Conservation (phyloP, 2,797 vertebrate genomes). For the Lutjanus argentimaculatus region DNA sequence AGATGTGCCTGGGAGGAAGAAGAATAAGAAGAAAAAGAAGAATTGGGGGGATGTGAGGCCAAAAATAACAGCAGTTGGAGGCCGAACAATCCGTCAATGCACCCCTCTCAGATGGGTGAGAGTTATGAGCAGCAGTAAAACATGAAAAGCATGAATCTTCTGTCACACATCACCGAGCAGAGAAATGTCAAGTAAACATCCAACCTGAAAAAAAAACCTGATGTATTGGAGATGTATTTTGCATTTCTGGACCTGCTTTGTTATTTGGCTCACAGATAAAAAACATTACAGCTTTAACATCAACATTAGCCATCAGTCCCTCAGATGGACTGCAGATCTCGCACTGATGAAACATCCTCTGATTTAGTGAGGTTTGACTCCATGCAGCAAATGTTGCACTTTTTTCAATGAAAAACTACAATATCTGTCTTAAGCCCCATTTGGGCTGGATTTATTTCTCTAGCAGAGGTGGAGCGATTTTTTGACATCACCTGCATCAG, state of each 20-base stretch:
- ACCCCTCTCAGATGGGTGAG: background rate
- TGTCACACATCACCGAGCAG: background rate
- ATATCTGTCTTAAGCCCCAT: background rate
- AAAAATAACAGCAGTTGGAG: conserved; percentile 56
- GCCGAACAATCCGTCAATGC: conserved; percentile 30
- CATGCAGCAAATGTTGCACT: background rate
- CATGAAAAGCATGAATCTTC: conserved; percentile 31
- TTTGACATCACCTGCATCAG: background rate
- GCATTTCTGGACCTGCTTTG: background rate
- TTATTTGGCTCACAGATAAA: background rate
- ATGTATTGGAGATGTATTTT: background rate
- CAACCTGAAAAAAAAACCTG: too few relatives aligned
- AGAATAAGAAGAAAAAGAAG: conserved; percentile 21
- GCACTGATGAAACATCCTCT: background rate
- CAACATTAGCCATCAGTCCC: background rate
- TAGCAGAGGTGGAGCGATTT: background rate
- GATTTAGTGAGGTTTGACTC: background rate
- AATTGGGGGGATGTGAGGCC: conserved; percentile 32
- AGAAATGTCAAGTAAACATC: conserved; percentile 4
- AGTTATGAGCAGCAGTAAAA: conserved; percentile 47
- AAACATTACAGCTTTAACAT: background rate
- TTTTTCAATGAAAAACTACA: background rate
- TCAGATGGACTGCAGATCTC: too few relatives aligned
- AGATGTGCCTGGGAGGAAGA: conserved; percentile 91
- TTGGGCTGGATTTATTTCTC: background rate